Base-by-base conservation (phyloP, 2,113 vertebrate genomes). In the Hirundichthys speculiger region DNA sequence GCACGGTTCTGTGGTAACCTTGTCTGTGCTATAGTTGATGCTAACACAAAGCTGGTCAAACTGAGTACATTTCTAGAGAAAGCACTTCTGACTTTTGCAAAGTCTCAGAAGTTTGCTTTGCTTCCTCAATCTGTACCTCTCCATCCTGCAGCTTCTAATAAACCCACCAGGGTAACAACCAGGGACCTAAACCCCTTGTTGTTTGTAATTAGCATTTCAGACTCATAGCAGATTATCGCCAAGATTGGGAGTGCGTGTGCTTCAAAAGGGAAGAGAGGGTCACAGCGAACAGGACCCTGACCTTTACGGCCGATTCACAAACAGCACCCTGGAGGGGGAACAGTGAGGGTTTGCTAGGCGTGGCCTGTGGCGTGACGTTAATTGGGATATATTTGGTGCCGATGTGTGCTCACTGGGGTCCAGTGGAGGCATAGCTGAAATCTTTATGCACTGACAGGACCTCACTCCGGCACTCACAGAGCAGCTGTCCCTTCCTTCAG, bases 401-500 rank as follows among this genome's bases (percentile, higher is more conserved):
- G 69, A 82, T 76, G 85, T 80, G 72, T 84, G 84, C 77, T 87
- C 78, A 46, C 80, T 60, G 68, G 74, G 61, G 79, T 82, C 82
- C 84, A 77, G 87, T 89, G 88, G 88, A 89, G 90, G 86, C 85
- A 91, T 92, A 88, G 90, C 80, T 92, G 91, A 84, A 88, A 91
- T 92, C 90, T 69, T 82, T 84, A 69, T 69, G 63, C 54, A 67
- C 84, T 86, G 79, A 83, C 77, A 84, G 66, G 78, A 70, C 51
- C 64, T 72, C 66, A 14, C 68, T 64, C 49, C 69, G 15, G 13
- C 65, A 5, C 71, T 80, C 49, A 1, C 51, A 48, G 61, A 82
- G 76, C 92, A 93, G 89, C 90, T 93, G 92, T 90, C 83, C 75
- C 82, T 91, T 92, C 89, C 85, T 89, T 92, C 83, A 90, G 72